Conservation (phyloP, 1,140 invertebrate genomes). For the Drosophila auraria region DNA sequence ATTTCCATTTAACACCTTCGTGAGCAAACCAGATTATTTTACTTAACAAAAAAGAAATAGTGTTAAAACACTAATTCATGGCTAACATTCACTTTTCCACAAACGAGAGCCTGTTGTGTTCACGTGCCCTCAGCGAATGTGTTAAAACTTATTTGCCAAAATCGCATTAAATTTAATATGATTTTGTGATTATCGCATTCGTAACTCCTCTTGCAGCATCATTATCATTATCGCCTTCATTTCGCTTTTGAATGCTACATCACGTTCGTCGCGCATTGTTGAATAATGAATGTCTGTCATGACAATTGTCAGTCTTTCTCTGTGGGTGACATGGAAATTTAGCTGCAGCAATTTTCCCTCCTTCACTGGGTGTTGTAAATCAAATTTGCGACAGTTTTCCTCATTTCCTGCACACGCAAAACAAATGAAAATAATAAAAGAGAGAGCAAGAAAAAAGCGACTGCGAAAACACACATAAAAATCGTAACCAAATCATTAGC, state of each 20-base stretch:
- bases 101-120: not conserved
- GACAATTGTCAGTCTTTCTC: conserved; percentile 53
- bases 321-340: conserved; percentile 48
- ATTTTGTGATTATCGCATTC: conserved; percentile 70
- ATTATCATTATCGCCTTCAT: conserved; percentile 34
- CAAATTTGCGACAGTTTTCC: conserved; percentile 69
- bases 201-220: conserved; percentile 28
- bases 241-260: conserved; percentile 61
- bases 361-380: conserved; percentile 58
- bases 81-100: conserved; percentile 36
- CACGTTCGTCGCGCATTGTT: conserved; percentile 65
- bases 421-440: conserved; percentile 23
- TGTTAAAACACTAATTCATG: conserved; percentile 9
- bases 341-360: conserved; percentile 26
- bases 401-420: conserved; percentile 54
- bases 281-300: conserved; percentile 63
- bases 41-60: not conserved
- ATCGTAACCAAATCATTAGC: conserved; percentile 64
- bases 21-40: conserved; percentile 17
- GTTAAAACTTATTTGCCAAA: conserved; percentile 49
- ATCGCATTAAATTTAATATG: conserved; percentile 62
- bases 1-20: conserved; percentile 51
- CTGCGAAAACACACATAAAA: conserved; percentile 35
- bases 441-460: conserved; percentile 5
- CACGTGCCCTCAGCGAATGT: conserved; percentile 40